Evolutionary conservation across 2,888 invertebrate genomes (phyloP).

Genomic region (Disparrhopalites patrizii): DNA sequence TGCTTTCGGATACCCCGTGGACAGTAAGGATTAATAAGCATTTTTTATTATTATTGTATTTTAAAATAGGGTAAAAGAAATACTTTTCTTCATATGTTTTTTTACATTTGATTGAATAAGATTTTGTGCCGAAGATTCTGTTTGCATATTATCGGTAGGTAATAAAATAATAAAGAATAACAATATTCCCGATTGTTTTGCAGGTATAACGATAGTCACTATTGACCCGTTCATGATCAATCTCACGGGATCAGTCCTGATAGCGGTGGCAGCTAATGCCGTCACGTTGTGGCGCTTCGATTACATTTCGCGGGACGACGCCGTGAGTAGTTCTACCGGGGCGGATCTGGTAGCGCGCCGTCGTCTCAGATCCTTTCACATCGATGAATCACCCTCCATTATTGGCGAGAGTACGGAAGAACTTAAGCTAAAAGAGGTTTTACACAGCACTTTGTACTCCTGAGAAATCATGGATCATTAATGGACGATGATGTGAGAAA

Average conservation of each 20-base stretch:
- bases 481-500: background rate
- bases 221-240: conserved; percentile 35
- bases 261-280: conserved; percentile 30
- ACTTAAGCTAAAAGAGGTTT: conserved; percentile 54
- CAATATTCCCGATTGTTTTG: background rate
- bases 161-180: background rate
- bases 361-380: conserved; percentile 62
- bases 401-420: conserved; percentile 64
- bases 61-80: no score
- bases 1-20: conserved; percentile 9
- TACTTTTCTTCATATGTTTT: no score
- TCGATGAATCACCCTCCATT: conserved; percentile 75
- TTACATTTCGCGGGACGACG: conserved; percentile 29
- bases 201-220: conserved; percentile 23
- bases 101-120: no score
- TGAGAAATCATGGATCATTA: no score
- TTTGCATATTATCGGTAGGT: conserved; percentile 61
- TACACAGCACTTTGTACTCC: no score
- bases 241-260: conserved; percentile 29
- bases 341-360: conserved; percentile 56
- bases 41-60: background rate
- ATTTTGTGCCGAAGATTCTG: no score
- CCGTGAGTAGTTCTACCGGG: conserved; percentile 14
- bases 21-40: conserved; percentile 2
- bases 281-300: conserved; percentile 35